Evolutionary conservation across 2,888 invertebrate genomes (phyloP).

Genomic region (Ischnura elegans): DNA sequence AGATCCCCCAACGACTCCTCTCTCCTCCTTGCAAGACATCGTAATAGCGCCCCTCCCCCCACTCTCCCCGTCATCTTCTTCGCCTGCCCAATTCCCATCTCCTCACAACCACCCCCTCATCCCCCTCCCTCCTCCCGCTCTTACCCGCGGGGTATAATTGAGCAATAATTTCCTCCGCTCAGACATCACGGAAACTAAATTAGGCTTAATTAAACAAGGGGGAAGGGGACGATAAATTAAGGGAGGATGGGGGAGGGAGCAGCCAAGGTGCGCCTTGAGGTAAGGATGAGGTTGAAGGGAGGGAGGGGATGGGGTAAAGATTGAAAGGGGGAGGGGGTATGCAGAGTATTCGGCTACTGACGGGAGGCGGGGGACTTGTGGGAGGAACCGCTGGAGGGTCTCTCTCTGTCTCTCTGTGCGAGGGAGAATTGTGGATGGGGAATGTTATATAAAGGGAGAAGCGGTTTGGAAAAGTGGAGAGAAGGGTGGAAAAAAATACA

Average conservation of each 20-base stretch:
- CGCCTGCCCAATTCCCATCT: slow-evolving; percentile 4
- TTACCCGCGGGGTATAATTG: slow-evolving; percentile 64
- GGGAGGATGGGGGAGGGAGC: neutral
- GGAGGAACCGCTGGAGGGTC: neutral
- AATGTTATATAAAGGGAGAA: slow-evolving; percentile 19
- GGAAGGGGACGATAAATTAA: slow-evolving; percentile 66
- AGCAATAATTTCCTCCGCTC: slow-evolving; percentile 66
- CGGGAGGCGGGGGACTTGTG: neutral
- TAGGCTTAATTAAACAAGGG: slow-evolving; percentile 67
- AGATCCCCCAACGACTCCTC: neutral
- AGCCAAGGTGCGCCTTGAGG: neutral
- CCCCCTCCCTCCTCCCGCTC: neutral
- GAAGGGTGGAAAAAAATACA: neutral
- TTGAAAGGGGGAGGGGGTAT: neutral
- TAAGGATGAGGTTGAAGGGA: neutral
- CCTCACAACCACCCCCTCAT: neutral
- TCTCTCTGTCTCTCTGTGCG: neutral
- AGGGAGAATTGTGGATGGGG: neutral
- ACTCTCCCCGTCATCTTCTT: slow-evolving; percentile 52
- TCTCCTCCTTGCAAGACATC: neutral
- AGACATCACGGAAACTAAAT: slow-evolving; percentile 67
- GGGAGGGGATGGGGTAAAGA: neutral
- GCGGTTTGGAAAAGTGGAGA: neutral
- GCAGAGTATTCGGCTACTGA: slow-evolving; percentile 3
- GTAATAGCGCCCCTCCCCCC: neutral